phyloP scores from a whole-genome alignment of 2,113 vertebrate genomes.

The Mugil cephalus region DNA sequence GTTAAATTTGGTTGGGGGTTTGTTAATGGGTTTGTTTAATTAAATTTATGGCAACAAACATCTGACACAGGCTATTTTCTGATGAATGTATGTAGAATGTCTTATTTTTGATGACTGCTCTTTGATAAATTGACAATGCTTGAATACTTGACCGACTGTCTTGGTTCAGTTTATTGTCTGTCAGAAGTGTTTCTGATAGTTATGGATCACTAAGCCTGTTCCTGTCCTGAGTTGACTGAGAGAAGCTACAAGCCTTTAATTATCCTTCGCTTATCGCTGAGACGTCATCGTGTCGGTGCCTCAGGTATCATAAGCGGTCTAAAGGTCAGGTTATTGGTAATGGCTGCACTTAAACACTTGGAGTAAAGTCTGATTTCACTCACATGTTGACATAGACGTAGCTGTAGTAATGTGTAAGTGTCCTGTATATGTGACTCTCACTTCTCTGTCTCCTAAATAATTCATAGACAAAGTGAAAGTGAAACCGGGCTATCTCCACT shows the following conservation, averaged over 20 bases:
- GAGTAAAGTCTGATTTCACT: not conserved
- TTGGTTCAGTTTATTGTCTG: slow-evolving; percentile 17
- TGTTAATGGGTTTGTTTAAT: slow-evolving; percentile 58
- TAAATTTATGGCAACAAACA: slow-evolving; percentile 51
- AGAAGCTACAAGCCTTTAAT: not conserved
- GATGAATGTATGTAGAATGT: slow-evolving; percentile 78
- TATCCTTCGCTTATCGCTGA: not conserved
- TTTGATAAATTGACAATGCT: slow-evolving; percentile 77
- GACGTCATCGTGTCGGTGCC: not conserved
- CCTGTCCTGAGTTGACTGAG: not conserved
- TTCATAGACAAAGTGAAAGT: slow-evolving; percentile 71
- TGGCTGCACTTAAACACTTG: not conserved
- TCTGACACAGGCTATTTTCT: slow-evolving; percentile 74
- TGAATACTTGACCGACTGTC: slow-evolving; percentile 46
- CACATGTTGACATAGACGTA: not conserved
- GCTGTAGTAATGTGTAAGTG: not conserved
- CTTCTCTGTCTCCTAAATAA: slow-evolving; percentile 55
- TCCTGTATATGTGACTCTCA: not conserved
- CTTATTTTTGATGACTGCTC: slow-evolving; percentile 79
- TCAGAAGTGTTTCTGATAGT: not conserved
- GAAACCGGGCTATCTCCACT: slow-evolving; percentile 40
- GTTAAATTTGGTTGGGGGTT: slow-evolving; percentile 44
- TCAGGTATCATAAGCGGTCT: not conserved
- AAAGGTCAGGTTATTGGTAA: not conserved
- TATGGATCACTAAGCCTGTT: not conserved